Evolutionary conservation across 2,888 invertebrate species (phyloP).

Genomic region (Aleiodes testaceus): DNA sequence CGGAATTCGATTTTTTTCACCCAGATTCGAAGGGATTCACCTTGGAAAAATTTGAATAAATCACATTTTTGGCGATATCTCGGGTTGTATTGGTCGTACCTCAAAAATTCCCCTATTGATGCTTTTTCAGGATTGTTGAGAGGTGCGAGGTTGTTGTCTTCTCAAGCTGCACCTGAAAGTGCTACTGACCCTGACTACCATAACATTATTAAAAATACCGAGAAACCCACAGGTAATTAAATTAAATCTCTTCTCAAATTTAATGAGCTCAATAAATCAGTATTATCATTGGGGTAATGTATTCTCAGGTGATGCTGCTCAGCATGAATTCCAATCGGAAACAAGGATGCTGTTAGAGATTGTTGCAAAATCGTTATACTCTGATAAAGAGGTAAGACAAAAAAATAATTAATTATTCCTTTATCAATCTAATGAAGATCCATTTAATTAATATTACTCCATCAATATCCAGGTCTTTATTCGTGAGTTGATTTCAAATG

Average conservation of each 20-base stretch:
- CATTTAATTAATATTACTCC: conserved; percentile 6
- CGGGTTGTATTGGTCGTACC: no score
- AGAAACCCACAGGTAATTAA: conserved; percentile 75
- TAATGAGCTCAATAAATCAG: conserved; percentile 1
- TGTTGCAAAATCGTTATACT: conserved; percentile 96
- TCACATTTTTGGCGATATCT: no score
- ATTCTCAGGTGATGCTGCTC: conserved; percentile 76
- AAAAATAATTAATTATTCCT: no score
- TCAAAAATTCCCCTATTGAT: no score
- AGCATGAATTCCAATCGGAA: conserved; percentile 97
- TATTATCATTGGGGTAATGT: neutral
- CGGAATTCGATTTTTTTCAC: no score
- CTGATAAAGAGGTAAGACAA: conserved; percentile 89
- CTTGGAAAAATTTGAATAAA: no score
- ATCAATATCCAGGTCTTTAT: conserved; percentile 84
- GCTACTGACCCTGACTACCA: conserved; percentile 74
- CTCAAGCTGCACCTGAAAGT: conserved; percentile 66
- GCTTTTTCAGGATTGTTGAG: conserved; percentile 49
- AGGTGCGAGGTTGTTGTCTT: conserved; percentile 58
- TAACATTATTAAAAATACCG: conserved; percentile 78
- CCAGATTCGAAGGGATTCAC: no score
- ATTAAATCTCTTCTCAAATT: conserved; percentile 5
- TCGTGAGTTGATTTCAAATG: conserved; percentile 95
- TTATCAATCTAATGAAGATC: no score
- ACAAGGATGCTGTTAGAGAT: conserved; percentile 96